Conservation (phyloP, 23 tunicate genomes). For the Ascidia mentula region DNA sequence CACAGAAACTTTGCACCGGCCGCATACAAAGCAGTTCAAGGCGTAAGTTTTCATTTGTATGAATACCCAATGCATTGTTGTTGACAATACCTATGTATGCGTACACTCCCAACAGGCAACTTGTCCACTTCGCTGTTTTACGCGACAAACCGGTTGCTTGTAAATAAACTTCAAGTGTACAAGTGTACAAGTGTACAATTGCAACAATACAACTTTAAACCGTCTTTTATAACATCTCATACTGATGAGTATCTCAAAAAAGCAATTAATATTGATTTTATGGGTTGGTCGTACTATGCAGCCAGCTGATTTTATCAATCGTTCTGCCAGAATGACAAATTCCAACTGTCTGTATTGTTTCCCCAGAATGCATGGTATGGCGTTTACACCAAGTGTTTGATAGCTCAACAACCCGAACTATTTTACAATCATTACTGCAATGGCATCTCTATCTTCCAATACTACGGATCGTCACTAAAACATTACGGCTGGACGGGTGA, state of each 20-base stretch:
- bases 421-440: constrained; percentile 52
- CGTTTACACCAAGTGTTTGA: constrained; percentile 35
- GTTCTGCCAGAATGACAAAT: no score
- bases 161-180: no score
- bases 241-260: no score
- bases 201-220: no score
- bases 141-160: no score
- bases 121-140: no score
- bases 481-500: constrained; percentile 66
- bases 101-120: neutral
- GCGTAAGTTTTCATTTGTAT: neutral
- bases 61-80: neutral
- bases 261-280: no score
- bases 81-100: neutral
- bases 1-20: constrained; percentile 30
- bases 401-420: constrained; percentile 28
- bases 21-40: neutral
- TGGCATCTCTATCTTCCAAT: constrained; percentile 27
- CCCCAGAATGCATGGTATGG: constrained; percentile 79
- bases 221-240: no score
- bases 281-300: no score
- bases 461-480: constrained; percentile 41
- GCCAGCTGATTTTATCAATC: no score
- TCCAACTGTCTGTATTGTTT: no score
- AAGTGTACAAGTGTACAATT: no score